A percentile compares a stretch with the other conserved stretches of the same genome.
phyloP scores from a whole-genome alignment of 2,797 vertebrate species.

The Nothura maculosa region DNA sequence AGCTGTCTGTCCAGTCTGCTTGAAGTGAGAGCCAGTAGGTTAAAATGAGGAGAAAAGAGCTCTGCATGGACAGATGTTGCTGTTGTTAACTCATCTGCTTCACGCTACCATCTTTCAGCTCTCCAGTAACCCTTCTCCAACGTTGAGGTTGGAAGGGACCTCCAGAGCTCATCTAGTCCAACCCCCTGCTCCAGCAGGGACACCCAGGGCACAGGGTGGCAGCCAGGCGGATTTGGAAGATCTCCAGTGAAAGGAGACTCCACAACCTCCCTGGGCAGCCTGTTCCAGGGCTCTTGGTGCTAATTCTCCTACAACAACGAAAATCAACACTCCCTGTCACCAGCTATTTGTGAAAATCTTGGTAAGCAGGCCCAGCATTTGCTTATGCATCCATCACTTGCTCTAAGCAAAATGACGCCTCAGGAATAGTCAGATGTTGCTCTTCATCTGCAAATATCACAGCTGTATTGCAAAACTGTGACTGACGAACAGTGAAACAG shows the following conservation, averaged over 20 bases:
- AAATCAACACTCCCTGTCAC: not conserved
- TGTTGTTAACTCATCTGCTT: not conserved
- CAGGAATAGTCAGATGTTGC: not conserved
- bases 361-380: rapidly evolving
- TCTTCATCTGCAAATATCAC: not conserved
- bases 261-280: no score
- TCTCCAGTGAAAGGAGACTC: no score
- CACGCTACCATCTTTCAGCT: not conserved
- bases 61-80: not conserved
- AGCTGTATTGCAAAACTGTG: not conserved
- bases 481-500: not conserved
- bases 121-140: no score
- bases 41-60: not conserved
- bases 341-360: not conserved
- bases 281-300: no score
- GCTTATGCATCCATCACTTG: not conserved
- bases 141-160: no score
- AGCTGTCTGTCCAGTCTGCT: not conserved
- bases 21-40: not conserved
- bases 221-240: no score
- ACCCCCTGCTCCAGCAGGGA: no score
- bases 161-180: no score
- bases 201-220: no score
- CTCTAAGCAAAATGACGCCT: not conserved
- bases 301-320: not conserved